Base-by-base conservation (phyloP, 2,888 invertebrate species). In the Leistus spinibarbis region DNA sequence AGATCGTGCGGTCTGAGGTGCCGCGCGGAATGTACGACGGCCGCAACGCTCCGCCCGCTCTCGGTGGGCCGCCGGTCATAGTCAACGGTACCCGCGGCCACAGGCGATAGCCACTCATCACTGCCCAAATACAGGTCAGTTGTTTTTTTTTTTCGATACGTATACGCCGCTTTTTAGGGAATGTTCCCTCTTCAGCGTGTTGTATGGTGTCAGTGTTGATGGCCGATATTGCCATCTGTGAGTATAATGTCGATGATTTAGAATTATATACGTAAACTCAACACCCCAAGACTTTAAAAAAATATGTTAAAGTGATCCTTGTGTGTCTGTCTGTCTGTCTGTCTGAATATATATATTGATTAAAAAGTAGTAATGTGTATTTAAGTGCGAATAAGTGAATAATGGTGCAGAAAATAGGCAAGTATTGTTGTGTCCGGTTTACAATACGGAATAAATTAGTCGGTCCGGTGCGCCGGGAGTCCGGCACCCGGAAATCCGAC, bases 1-100 rank as follows among this genome's bases (percentile, higher is more conserved):
- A 93, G 79, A 85, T 91, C 78, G 93, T 93, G 83, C 86, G 92
- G 64, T 88, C 90, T 23, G 92, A 91, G 83, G 88, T 90, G 64
- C 90, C 91, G 66, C 87, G 88, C 81, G 90, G 86, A 81, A 88
- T 88, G 86, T 91, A 88, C 86, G 89, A 86, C 86, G 86, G 85
- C 57, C 79, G 85, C 79, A 79, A 80, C 76, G 81, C 81, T 24
- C 79, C 80, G 7, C 81, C 82, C n/a, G 80, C 81, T n/a, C 64
- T 66, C 5, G 72, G 75, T 60, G n/a, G 76, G 75, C 84, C 83
- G 60, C 82, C 84, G 23, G 82, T 84, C 24, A 80, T 84, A 10
- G 82, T 83, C 64, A 85, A 85, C 76, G 85, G 85, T 27, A 77
- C 78, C 57, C 80, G 83, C 76, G 82, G 82, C n/a, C 83, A 83